phyloP scores from a whole-genome alignment of 2,113 vertebrate species.

The Pongo abelii region DNA sequence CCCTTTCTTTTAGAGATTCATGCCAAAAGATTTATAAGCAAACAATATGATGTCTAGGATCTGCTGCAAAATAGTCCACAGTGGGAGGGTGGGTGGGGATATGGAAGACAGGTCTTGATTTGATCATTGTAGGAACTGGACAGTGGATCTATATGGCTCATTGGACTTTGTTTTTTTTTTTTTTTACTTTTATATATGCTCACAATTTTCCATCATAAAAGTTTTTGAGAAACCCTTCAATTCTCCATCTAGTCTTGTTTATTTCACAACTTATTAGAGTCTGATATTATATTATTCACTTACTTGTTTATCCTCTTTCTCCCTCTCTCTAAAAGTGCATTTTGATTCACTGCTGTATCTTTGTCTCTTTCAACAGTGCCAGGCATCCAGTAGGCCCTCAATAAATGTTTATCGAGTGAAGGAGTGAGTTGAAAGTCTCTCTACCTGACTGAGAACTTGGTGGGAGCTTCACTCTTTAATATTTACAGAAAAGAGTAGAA shows the following conservation, averaged over 20 bases:
- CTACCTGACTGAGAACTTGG: neutral
- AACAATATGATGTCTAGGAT: neutral
- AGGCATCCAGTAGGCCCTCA: neutral
- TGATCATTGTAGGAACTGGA: neutral
- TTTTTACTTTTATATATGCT: neutral
- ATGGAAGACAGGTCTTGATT: neutral
- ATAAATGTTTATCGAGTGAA: neutral
- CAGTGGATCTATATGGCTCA: neutral
- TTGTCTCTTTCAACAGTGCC: neutral
- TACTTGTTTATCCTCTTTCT: neutral
- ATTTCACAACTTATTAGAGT: neutral
- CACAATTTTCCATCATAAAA: neutral
- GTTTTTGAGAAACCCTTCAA: neutral
- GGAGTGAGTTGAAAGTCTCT: neutral
- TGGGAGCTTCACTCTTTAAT: neutral
- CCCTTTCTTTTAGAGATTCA: neutral
- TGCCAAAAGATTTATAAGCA: neutral
- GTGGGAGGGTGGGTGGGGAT: neutral
- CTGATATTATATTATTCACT: neutral
- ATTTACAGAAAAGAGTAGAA: neutral
- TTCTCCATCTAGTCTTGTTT: neutral
- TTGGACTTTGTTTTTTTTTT: neutral
- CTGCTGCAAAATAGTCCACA: neutral
- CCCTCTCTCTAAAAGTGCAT: neutral
- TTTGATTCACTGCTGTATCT: neutral